Percentiles rank a stretch among this genome's conserved stretches.
Evolutionary conservation across 2,888 invertebrate species (phyloP).

Genomic region (Tolmerus cingulatus): DNA sequence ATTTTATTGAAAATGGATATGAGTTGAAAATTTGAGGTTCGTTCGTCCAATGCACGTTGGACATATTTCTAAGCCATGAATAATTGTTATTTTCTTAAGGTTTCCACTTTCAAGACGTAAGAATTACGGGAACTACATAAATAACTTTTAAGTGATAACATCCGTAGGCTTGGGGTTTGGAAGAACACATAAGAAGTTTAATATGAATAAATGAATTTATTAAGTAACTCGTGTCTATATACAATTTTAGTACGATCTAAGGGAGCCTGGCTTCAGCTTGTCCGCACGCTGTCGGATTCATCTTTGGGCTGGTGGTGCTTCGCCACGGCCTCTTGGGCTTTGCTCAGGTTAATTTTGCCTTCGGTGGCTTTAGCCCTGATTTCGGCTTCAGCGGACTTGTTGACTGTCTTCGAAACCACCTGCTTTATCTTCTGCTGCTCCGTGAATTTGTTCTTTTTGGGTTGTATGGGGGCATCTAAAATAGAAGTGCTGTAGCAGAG

Average conservation of each 20-base stretch:
- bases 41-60: too few species aligned
- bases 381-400: constrained; percentile 70
- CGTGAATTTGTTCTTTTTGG: constrained; percentile 69
- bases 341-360: constrained; percentile 64
- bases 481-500: constrained; percentile 29
- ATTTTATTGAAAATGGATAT: too few species aligned
- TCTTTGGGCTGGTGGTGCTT: constrained; percentile 5
- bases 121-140: too few species aligned
- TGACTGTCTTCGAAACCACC: constrained; percentile 70
- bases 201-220: neutral
- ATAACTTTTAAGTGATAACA: too few species aligned
- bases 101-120: too few species aligned
- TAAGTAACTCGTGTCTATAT: neutral
- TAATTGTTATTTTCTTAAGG: too few species aligned
- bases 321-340: constrained; percentile 66
- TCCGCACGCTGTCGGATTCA: neutral
- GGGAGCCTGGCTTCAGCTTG: neutral
- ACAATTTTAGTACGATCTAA: neutral
- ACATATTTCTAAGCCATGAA: too few species aligned
- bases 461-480: constrained; percentile 70
- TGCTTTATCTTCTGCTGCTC: constrained; percentile 71
- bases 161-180: too few species aligned
- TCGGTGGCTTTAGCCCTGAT: constrained; percentile 67
- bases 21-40: too few species aligned
- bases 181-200: too few species aligned